A percentile compares a stretch with the other conserved stretches of the same genome.
These are phyloP conservation scores for Coluber constrictor DNA, from an alignment of 2,797 vertebrate species.

Conservation along the genomic window DNA sequence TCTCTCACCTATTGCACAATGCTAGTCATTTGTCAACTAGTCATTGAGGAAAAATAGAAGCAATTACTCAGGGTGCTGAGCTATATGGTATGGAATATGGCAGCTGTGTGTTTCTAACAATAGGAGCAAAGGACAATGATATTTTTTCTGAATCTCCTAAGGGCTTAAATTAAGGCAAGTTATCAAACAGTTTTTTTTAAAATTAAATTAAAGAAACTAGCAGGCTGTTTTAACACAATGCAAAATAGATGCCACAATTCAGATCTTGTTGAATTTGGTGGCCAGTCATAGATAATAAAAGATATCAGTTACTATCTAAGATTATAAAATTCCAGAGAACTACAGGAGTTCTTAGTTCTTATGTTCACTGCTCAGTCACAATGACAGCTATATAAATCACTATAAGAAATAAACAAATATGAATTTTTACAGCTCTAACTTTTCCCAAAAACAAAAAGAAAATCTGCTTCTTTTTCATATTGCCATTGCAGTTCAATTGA, in stretches of 20 bases:
- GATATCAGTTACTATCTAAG: background rate
- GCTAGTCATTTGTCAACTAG: background rate
- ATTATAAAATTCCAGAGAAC: background rate
- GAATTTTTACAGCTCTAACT: background rate
- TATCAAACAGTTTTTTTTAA: background rate
- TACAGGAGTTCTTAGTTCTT: background rate
- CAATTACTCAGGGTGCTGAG: background rate
- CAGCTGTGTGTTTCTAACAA: background rate
- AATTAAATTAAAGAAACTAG: background rate
- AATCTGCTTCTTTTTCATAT: background rate
- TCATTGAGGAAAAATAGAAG: slow-evolving; percentile 11
- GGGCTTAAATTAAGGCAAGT: background rate
- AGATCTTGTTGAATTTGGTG: background rate
- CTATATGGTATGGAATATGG: background rate
- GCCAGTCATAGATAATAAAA: background rate
- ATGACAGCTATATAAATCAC: background rate
- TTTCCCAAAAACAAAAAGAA: background rate
- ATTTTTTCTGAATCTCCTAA: background rate
- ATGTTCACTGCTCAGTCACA: background rate
- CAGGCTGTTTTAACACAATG: background rate
- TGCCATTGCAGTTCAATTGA: background rate
- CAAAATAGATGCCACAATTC: background rate
- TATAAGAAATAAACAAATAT: background rate
- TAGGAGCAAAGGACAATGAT: background rate
- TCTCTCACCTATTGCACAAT: slow-evolving; percentile 13